phyloP scores from a whole-genome alignment of 1,140 invertebrate genomes.

The Dendroctonus ponderosae region DNA sequence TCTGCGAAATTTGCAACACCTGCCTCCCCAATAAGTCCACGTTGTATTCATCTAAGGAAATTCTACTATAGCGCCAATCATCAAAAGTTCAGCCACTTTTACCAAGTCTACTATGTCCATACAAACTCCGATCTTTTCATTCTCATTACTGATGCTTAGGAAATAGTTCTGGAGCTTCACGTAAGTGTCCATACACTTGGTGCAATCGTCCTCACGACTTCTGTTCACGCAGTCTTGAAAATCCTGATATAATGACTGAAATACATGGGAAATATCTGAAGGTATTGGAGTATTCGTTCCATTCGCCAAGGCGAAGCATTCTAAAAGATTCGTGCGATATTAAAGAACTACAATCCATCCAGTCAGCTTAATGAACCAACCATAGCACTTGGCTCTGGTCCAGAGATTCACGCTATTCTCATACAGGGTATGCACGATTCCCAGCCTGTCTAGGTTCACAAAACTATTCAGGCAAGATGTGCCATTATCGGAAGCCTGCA shows the following conservation, averaged over 20 bases:
- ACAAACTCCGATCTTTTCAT: slow-evolving; percentile 57
- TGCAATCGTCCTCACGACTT: slow-evolving; percentile 48
- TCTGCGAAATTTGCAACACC: slow-evolving; percentile 56
- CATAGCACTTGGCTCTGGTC: slow-evolving; percentile 58
- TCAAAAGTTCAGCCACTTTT: slow-evolving; percentile 40
- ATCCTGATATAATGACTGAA: slow-evolving; percentile 47
- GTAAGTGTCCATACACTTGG: slow-evolving; percentile 56
- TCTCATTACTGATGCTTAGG: slow-evolving; percentile 55
- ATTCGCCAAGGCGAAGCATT: slow-evolving; percentile 54
- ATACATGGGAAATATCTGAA: no score
- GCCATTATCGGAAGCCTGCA: slow-evolving; percentile 46
- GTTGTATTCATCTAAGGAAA: slow-evolving; percentile 59
- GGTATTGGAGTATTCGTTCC: slow-evolving; percentile 40
- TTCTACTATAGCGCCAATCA: slow-evolving; percentile 26
- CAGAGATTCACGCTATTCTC: slow-evolving; percentile 54
- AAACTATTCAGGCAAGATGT: slow-evolving; percentile 55
- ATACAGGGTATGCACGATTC: slow-evolving; percentile 55
- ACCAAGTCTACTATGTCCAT: slow-evolving; percentile 62
- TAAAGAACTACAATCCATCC: slow-evolving; percentile 13
- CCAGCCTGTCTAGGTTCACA: slow-evolving; percentile 56
- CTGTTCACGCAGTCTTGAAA: slow-evolving; percentile 51
- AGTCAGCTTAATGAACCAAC: slow-evolving; percentile 46
- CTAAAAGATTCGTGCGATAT: slow-evolving; percentile 49
- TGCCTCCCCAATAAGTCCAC: slow-evolving; percentile 57
- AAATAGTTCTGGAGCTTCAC: slow-evolving; percentile 55